These are phyloP conservation scores for Podarcis cretensis DNA, from an alignment of 2,113 vertebrate species.

Conservation along the genomic window DNA sequence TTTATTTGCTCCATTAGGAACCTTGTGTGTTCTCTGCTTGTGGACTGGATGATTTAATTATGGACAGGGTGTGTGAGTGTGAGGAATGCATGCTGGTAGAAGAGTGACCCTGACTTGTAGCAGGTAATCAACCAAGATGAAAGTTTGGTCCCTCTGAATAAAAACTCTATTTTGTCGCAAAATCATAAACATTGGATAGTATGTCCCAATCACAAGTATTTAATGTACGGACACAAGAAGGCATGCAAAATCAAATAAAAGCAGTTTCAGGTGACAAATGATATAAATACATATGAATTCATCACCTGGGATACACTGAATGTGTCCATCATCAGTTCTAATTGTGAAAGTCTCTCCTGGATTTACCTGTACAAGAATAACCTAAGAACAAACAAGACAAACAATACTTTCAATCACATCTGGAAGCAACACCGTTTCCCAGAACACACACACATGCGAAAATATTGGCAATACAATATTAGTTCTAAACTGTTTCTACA, in stretches of 20 bases:
- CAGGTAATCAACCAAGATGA: neutral
- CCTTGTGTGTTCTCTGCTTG: neutral
- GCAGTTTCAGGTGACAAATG: neutral
- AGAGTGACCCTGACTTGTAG: neutral
- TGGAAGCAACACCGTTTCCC: neutral
- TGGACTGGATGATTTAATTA: neutral
- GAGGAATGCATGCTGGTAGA: too few relatives aligned
- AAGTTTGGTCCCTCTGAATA: neutral
- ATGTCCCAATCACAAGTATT: neutral
- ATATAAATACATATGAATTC: neutral
- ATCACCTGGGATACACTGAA: slow-evolving; percentile 85
- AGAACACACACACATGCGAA: neutral
- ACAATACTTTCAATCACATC: neutral
- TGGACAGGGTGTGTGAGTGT: too few relatives aligned
- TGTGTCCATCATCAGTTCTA: slow-evolving; percentile 82
- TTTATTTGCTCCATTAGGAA: neutral
- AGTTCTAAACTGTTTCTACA: neutral
- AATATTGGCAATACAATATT: neutral
- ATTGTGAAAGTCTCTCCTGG: slow-evolving; percentile 85
- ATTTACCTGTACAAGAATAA: slow-evolving; percentile 86
- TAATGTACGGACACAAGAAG: neutral
- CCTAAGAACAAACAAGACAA: slow-evolving; percentile 59
- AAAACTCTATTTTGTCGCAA: neutral
- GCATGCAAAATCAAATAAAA: neutral
- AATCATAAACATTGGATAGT: neutral